phyloP scores from a whole-genome alignment of 2,113 vertebrate species.

The Ptilonorhynchus violaceus region DNA sequence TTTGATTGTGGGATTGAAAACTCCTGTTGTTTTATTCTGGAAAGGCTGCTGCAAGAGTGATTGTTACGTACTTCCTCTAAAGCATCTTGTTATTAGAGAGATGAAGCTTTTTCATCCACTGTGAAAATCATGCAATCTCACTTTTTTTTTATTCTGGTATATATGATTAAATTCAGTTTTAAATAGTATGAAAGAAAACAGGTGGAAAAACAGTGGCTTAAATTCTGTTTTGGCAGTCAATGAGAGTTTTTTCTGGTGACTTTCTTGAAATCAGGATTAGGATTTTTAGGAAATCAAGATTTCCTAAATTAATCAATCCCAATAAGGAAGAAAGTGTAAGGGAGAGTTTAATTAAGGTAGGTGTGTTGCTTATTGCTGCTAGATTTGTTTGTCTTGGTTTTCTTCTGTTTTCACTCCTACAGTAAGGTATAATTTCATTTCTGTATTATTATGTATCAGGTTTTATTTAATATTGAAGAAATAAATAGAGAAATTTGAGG shows the following conservation, averaged over 20 bases:
- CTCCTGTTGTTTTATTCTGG: not conserved
- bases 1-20: not conserved
- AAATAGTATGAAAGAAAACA: not conserved
- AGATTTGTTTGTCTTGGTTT: not conserved
- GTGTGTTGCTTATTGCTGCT: not conserved
- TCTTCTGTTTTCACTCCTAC: not conserved
- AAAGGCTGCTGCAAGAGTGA: not conserved
- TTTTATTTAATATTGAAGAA: not conserved
- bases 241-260: not conserved
- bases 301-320: not conserved
- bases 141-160: not conserved
- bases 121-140: not conserved
- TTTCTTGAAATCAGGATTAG: not conserved
- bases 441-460: not conserved
- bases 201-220: not conserved
- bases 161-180: not conserved
- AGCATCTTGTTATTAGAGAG: not conserved
- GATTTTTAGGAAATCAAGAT: not conserved
- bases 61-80: not conserved
- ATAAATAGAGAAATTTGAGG: not conserved
- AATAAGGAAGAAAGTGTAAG: not conserved
- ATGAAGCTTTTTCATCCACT: not conserved
- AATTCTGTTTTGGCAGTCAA: not conserved
- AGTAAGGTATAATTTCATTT: not conserved
- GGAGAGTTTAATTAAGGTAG: not conserved